Conservation (phyloP, 2,113 vertebrate species). For the Uria lomvia region DNA sequence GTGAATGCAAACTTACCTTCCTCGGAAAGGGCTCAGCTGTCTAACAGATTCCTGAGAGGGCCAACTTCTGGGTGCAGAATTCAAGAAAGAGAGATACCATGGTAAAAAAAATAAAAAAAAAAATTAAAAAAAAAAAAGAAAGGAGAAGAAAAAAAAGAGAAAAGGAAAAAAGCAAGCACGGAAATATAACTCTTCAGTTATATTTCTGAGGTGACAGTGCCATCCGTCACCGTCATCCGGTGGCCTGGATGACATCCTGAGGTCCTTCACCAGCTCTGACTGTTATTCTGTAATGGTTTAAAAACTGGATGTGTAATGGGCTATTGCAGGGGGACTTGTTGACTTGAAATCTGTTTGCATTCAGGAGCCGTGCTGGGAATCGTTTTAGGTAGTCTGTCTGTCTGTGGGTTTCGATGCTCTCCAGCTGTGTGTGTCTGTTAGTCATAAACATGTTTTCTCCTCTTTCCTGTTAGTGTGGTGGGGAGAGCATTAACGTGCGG, state of each 20-base stretch:
- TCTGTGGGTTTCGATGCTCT: constrained; percentile 21
- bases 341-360: background rate
- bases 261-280: background rate
- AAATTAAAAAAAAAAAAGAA: no score
- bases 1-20: background rate
- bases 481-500: background rate
- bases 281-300: background rate
- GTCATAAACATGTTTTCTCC: constrained; percentile 16
- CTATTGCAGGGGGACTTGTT: background rate
- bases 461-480: background rate
- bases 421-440: constrained; percentile 37
- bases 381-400: background rate
- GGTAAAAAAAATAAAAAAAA: background rate
- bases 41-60: background rate
- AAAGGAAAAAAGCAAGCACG: background rate
- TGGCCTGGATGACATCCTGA: background rate
- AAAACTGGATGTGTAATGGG: background rate
- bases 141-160: fast-evolving
- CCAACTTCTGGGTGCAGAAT: background rate
- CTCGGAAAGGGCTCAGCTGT: fast-evolving
- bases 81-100: background rate
- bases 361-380: background rate
- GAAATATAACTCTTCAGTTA: background rate
- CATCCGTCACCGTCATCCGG: background rate
- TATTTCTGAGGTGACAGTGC: background rate